These are phyloP conservation scores for Sebastes paucispinis DNA, from an alignment of 2,797 vertebrate genomes.

Conservation along the genomic window DNA sequence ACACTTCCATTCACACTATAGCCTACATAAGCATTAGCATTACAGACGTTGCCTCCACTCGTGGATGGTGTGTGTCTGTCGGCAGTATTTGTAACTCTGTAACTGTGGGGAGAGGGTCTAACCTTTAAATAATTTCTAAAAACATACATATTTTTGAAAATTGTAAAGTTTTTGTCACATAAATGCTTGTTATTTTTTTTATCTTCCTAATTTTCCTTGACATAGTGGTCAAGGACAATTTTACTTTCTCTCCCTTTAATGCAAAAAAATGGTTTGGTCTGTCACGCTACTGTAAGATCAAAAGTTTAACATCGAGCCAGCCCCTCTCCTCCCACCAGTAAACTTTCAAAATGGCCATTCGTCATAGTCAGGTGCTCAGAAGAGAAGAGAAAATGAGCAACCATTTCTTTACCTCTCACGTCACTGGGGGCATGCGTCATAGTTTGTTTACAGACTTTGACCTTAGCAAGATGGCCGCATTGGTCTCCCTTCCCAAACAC, in stretches of 20 bases:
- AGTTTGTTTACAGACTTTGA: too few species aligned
- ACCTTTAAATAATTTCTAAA: background rate
- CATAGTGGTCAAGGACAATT: background rate
- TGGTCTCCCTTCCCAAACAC: too few species aligned
- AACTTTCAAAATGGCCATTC: too few species aligned
- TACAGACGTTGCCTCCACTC: background rate
- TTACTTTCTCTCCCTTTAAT: background rate
- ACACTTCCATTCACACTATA: background rate
- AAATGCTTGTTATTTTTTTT: background rate
- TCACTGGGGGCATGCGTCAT: too few species aligned
- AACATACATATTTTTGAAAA: background rate
- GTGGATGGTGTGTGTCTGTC: background rate
- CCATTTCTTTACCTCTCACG: too few species aligned
- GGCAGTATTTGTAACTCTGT: background rate
- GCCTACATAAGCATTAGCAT: constrained; percentile 4
- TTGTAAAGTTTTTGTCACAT: background rate
- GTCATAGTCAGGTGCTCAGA: too few species aligned
- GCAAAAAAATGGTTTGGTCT: too few species aligned
- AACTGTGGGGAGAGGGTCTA: background rate
- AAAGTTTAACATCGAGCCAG: too few species aligned
- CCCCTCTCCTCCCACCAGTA: too few species aligned
- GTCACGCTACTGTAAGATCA: too few species aligned
- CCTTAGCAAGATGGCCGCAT: too few species aligned
- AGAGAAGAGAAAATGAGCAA: too few species aligned
- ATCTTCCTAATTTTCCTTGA: background rate